Evolutionary conservation across 2,113 vertebrate species (phyloP), one percentile per base, ranked within the genome.

Genomic region (Eublepharis macularius): DNA sequence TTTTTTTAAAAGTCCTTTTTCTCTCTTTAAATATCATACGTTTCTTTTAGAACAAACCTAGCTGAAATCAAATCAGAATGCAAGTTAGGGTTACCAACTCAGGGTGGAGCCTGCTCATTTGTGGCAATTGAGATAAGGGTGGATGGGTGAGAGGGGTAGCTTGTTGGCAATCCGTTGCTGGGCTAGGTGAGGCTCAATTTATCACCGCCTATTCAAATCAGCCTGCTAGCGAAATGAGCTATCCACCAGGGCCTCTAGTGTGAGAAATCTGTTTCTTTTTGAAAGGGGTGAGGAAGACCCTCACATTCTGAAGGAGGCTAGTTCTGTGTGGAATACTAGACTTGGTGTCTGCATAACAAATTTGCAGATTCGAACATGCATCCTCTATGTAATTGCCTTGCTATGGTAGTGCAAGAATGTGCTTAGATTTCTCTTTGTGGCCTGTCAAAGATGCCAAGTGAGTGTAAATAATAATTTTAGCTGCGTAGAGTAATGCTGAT

Each of bases 371-470:
- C 13, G 45, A 72, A 45, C 6, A 17, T 73, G 41, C 76, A 74
- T n/a, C 70, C 14, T 63, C 68, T 72, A 2, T 51, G 6, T 76
- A 43, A 21, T 6, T 11, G 60, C 4, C 45, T 57, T 49, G 45
- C 24, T 24, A 7, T 45, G n/a, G 1, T 77, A 76, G 24, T 57
- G 39, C 32, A 68, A 66, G 47, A 88, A 76, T n/a, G 19, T 81
- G 72, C 60, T 81, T 85, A 73, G 36, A 76, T 76, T 68, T 80
- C 24, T 34, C 29, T n/a, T 9, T 81, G 82, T 49, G 77, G 63
- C 49, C 34, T 32, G 43, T 49, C 43, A 74, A 36, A 49, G 43
- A 74, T 84, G 49, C 70, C 43, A 34, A 45, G 63, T 2, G 43
- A 81, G 24, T 43, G 77, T 69, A 81, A 84, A 70, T 80, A 79